These are phyloP conservation scores for Brachynemurus nebulosus DNA, from an alignment of 2,888 invertebrate species.

Conservation along the genomic window DNA sequence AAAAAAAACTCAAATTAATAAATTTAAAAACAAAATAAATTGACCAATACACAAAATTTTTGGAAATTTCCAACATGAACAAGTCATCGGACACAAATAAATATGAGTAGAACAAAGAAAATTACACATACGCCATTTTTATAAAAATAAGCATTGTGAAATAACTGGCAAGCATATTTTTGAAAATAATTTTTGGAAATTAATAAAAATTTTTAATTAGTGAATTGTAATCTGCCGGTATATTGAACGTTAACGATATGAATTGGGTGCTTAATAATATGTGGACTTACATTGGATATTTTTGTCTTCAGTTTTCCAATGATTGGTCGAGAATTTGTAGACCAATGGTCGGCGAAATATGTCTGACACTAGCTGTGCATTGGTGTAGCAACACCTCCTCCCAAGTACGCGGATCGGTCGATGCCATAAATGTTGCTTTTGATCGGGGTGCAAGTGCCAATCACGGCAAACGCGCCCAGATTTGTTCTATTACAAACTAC, in stretches of 20 bases:
- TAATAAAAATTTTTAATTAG: no score
- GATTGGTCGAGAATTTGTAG: constrained; percentile 80
- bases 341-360: constrained; percentile 67
- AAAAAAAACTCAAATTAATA: no score
- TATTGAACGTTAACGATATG: constrained; percentile 26
- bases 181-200: no score
- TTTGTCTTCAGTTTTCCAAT: constrained; percentile 65
- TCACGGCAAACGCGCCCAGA: constrained; percentile 8
- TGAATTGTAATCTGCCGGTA: constrained; percentile 25
- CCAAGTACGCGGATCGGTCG: not conserved
- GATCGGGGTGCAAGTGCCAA: constrained; percentile 5
- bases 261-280: constrained; percentile 44
- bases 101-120: no score
- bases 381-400: constrained; percentile 35
- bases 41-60: no score
- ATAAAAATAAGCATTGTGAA: no score
- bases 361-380: constrained; percentile 52
- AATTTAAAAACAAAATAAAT: no score
- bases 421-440: not conserved
- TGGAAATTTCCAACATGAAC: no score
- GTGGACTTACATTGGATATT: constrained; percentile 62
- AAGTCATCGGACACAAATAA: no score
- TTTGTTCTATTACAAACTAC: constrained; percentile 4
- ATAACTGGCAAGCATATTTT: no score
- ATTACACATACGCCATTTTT: no score